Percentiles rank a stretch among this genome's conserved stretches.
phyloP scores from a whole-genome alignment of 2,113 vertebrate genomes.

The Melanerpes formicivorus region DNA sequence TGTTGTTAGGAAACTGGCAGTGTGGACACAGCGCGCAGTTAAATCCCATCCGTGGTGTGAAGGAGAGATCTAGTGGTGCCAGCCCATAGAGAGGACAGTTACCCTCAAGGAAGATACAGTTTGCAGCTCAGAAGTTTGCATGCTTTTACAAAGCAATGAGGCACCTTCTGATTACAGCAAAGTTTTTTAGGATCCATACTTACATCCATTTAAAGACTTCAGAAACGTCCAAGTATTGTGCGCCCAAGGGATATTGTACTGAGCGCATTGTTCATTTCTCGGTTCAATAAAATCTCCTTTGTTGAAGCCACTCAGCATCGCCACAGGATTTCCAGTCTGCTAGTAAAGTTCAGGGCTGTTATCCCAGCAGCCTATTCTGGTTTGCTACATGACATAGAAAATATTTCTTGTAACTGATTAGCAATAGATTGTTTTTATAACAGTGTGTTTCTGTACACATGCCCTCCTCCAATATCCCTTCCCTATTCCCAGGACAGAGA shows the following conservation, averaged over 20 bases:
- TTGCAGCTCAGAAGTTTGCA: background rate
- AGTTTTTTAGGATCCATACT: no score
- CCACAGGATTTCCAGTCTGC: background rate
- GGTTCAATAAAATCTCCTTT: background rate
- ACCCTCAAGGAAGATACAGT: rapidly evolving
- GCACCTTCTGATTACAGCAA: no score
- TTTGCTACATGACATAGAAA: background rate
- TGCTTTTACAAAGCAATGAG: no score
- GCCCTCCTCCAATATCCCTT: background rate
- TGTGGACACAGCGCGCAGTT: background rate
- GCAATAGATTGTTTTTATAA: constrained; percentile 43
- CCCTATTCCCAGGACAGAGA: constrained; percentile 38
- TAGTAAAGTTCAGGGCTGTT: background rate
- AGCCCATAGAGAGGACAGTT: background rate
- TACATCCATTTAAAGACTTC: background rate
- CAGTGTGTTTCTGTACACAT: background rate
- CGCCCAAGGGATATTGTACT: background rate
- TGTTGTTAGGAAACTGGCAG: background rate
- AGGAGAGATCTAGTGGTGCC: background rate
- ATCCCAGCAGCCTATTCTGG: background rate
- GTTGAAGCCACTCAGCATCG: background rate
- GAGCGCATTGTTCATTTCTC: background rate
- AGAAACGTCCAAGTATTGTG: background rate
- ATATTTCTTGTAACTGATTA: constrained; percentile 13
- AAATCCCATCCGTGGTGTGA: background rate